phyloP scores from a whole-genome alignment of 2,113 vertebrate species.

The Gulo gulo region DNA sequence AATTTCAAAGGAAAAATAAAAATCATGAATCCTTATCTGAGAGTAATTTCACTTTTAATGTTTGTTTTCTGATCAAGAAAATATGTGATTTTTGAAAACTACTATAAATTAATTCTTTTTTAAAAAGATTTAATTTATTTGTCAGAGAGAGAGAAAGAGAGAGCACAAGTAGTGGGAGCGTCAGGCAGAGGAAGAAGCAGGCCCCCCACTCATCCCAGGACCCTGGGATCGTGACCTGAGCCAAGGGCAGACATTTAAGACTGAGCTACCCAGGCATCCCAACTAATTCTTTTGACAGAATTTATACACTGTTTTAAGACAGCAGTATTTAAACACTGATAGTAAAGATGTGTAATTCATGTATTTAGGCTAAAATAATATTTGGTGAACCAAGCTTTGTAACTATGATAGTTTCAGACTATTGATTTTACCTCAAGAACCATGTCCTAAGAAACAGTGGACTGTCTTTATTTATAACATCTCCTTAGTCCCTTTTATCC shows the following conservation, averaged over 20 bases:
- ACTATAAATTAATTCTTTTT: background rate
- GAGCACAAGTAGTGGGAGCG: no score
- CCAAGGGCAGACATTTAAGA: no score
- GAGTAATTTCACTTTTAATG: background rate
- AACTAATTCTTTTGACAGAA: background rate
- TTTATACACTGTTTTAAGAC: background rate
- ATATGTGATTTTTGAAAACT: background rate
- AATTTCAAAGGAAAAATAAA: slow-evolving; percentile 5
- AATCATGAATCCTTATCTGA: background rate
- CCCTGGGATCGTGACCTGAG: no score
- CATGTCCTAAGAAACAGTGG: background rate
- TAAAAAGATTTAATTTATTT: no score
- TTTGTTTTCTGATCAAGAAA: background rate
- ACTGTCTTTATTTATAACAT: background rate
- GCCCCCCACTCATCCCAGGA: no score
- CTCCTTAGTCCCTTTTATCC: background rate
- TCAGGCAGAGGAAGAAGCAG: no score
- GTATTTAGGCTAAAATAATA: background rate
- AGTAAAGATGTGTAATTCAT: background rate
- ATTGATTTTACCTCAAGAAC: background rate
- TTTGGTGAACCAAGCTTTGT: background rate
- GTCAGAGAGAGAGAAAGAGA: no score
- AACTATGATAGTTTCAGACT: background rate
- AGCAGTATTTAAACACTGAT: background rate
- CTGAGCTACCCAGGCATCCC: no score